A percentile compares a stretch with the other conserved stretches of the same genome.
phyloP scores from a whole-genome alignment of 2,888 invertebrate genomes.

The Apotomis capreana region DNA sequence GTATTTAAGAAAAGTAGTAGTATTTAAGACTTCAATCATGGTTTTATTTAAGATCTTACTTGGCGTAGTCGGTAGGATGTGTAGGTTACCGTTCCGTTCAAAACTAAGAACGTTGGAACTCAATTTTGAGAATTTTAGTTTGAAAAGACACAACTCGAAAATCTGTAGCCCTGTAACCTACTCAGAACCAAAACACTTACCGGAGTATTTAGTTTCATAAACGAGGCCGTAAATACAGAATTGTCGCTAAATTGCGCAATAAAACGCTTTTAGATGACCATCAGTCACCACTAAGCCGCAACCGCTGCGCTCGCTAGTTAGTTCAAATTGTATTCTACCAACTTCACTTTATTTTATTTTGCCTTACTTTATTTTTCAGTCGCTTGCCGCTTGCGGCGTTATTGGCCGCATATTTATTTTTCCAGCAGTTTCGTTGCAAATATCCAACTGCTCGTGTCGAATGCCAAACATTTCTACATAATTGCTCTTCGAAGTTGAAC shows the following conservation, averaged over 20 bases:
- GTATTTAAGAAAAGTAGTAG: too few relatives aligned
- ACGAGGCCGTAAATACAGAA: slow-evolving; percentile 29
- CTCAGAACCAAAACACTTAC: too few relatives aligned
- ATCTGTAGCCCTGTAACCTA: too few relatives aligned
- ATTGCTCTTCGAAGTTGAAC: slow-evolving; percentile 3
- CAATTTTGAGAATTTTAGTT: too few relatives aligned
- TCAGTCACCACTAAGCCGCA: slow-evolving; percentile 31
- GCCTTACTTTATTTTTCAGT: slow-evolving; percentile 30
- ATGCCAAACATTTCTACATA: slow-evolving; percentile 12
- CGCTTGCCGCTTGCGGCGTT: slow-evolving; percentile 21
- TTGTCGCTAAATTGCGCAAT: slow-evolving; percentile 31
- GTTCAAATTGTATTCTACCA: slow-evolving; percentile 33
- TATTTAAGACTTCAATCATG: too few relatives aligned
- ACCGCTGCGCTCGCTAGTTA: slow-evolving; percentile 34
- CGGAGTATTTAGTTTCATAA: slow-evolving; percentile 30
- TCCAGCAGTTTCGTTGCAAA: slow-evolving; percentile 20
- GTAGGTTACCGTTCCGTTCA: too few relatives aligned
- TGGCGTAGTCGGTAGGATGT: too few relatives aligned
- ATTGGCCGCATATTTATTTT: slow-evolving; percentile 29
- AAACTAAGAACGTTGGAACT: too few relatives aligned
- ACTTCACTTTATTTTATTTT: slow-evolving; percentile 32
- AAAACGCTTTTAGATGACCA: slow-evolving; percentile 28
- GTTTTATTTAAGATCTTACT: too few relatives aligned
- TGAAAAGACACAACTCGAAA: too few relatives aligned
- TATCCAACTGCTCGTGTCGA: slow-evolving; percentile 15